These are phyloP conservation scores for Amazonetta brasiliensis DNA, from an alignment of 2,797 vertebrate species.

Conservation along the genomic window DNA sequence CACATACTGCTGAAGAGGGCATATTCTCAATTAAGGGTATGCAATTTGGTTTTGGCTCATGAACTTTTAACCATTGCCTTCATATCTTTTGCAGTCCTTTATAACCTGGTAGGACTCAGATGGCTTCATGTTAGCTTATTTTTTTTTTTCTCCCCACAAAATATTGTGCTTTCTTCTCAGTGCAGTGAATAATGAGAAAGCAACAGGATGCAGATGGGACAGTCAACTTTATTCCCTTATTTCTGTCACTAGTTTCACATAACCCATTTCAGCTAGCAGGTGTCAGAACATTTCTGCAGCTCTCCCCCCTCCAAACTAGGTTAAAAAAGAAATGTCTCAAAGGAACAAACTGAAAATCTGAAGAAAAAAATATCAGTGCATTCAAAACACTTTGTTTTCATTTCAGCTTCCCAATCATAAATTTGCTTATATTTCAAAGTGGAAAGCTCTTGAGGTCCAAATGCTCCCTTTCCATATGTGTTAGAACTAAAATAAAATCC, in stretches of 20 bases:
- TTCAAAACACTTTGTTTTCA: not conserved
- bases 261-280: not conserved
- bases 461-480: not conserved
- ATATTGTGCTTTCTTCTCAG: not conserved
- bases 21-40: not conserved
- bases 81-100: not conserved
- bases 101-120: not conserved
- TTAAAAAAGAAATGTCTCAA: not conserved
- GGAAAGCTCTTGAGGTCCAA: conserved; percentile 22
- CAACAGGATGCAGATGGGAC: not conserved
- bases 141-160: not conserved
- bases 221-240: not conserved
- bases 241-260: not conserved
- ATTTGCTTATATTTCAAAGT: not conserved
- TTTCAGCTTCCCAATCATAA: conserved; percentile 16
- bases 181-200: not conserved
- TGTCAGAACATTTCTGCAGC: not conserved
- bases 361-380: fast-evolving
- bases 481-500: conserved; percentile 41
- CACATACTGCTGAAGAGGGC: not conserved
- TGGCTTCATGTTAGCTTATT: not conserved
- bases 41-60: not conserved
- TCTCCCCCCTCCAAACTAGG: not conserved
- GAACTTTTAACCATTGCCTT: not conserved
- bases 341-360: not conserved